Base-by-base conservation (phyloP, 1,140 invertebrate genomes). In the Lepidurus apus region DNA sequence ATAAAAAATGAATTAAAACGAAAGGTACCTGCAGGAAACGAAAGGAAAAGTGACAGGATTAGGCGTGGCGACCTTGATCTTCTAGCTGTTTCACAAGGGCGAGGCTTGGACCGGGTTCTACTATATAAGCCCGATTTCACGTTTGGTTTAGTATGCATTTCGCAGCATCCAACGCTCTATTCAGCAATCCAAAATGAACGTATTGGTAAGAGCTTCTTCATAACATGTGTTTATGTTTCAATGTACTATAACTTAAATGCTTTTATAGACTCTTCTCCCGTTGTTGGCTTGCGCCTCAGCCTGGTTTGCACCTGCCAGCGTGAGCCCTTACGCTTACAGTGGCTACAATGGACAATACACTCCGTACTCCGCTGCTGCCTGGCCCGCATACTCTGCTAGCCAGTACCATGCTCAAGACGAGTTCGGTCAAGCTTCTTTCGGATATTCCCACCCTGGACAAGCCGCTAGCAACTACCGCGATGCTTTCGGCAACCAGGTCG, bases 391-490 rank as follows among this genome's bases (percentile, higher is more conserved):
- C 21, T 73, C 74, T 17, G 74, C 81, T 47, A 83, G 83, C 43
- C 86, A 88, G 77, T 86, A 86, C 81, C 88, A 91, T 82, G 87
- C 88, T 45, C 90, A 91, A 83, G 89, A 91, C 82, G 88, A 87
- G 2, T 83, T 89, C 43, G 90, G 90, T 2, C 88, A 89, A 81
- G 87, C 86, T 80, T 82, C 86, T 82, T 89, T 88, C 83, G 88
- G 88, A 80, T 87, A 88, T 81, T 84, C 86, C 80, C 86, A 88
- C 84, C 85, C 87, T 44, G 85, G 85, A 85, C 88, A 88, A 82
- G 83, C 86, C 21, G 53, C 45, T 73, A 84, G 86, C 79, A 87
- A 87, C 79, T 86, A 86, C 65, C 45, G 79, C 26, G 79, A 80
- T n/a, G 47, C 53, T 73, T 78, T 80, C 73, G 79, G 79, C 74